Conservation (phyloP, 2,888 invertebrate species). For the Sphaerophoria taeniata region DNA sequence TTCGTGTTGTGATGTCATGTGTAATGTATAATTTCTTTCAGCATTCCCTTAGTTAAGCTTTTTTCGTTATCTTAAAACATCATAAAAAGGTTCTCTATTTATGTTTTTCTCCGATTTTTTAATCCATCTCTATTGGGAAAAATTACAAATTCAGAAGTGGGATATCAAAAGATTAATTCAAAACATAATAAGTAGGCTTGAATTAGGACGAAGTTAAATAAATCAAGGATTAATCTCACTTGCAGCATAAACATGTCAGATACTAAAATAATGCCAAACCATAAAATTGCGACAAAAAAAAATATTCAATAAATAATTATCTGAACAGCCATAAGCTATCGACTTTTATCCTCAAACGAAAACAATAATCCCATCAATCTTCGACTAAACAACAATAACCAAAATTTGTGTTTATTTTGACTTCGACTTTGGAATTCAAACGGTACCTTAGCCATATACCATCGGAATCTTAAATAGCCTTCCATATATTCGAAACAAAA, state of each 20-base stretch:
- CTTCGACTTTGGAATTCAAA: conserved; percentile 26
- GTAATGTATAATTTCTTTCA: conserved; percentile 25
- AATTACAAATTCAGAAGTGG: conserved; percentile 18
- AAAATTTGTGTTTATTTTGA: conserved; percentile 13
- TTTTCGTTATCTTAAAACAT: conserved; percentile 24
- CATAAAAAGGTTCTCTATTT: conserved; percentile 4
- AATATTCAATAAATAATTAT: conserved; percentile 16
- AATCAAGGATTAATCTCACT: not conserved
- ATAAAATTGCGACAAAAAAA: not conserved
- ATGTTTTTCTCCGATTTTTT: not conserved
- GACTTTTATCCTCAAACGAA: not conserved
- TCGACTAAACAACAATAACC: not conserved
- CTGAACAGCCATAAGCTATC: not conserved
- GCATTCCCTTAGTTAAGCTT: conserved; percentile 15
- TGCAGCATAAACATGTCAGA: conserved; percentile 8
- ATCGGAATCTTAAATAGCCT: conserved; percentile 36
- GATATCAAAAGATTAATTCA: not conserved
- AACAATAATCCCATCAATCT: not conserved
- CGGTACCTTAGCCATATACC: conserved; percentile 24
- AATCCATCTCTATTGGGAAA: conserved; percentile 5
- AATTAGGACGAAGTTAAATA: not conserved
- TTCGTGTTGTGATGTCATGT: conserved; percentile 16
- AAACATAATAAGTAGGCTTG: not conserved
- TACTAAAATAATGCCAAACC: not conserved
- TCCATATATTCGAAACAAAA: no score